A percentile compares a stretch with the other conserved stretches of the same genome.
These are phyloP conservation scores for Pseudopleuronectes americanus DNA, from an alignment of 2,797 vertebrate species.

Conservation along the genomic window DNA sequence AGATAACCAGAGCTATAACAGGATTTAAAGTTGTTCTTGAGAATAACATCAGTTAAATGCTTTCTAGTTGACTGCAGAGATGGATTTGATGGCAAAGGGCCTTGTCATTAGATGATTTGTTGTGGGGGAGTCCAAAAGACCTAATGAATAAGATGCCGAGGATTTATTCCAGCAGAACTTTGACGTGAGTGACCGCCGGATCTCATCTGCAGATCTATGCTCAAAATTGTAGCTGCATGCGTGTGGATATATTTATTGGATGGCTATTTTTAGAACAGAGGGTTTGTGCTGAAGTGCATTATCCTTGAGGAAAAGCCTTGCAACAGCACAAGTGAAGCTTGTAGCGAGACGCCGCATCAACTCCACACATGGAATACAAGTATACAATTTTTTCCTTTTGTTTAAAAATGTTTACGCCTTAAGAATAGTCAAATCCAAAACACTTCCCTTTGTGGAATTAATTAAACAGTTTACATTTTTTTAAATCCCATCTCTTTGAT, in stretches of 20 bases:
- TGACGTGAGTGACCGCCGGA: conserved; percentile 56
- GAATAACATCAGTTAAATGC: conserved; percentile 36
- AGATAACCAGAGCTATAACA: conserved; percentile 23
- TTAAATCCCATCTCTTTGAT: conserved; percentile 37
- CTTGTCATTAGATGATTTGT: conserved; percentile 50
- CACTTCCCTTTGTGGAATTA: conserved; percentile 49
- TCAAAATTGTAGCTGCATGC: conserved; percentile 47
- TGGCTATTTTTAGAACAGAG: conserved; percentile 73
- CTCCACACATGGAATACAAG: conserved; percentile 25
- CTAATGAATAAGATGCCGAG: conserved; percentile 42
- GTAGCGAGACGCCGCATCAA: conserved; percentile 12
- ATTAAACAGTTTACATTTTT: conserved; percentile 35
- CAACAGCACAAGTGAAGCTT: conserved; percentile 42
- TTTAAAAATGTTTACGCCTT: conserved; percentile 56
- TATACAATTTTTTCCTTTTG: conserved; percentile 48
- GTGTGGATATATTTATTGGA: conserved; percentile 65
- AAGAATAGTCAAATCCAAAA: conserved; percentile 51
- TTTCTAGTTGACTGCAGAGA: conserved; percentile 13
- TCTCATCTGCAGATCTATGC: conserved; percentile 51
- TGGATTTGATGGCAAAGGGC: conserved; percentile 6
- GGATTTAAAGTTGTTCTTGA: conserved; percentile 36
- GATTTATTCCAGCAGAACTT: conserved; percentile 67
- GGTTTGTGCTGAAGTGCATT: conserved; percentile 65
- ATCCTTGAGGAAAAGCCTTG: conserved; percentile 55
- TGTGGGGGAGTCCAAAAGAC: conserved; percentile 32